Evolutionary conservation across 37 sponge, comb jelly and placozoan species (phyloP), one percentile per base, ranked within the genome.

Genomic region (Axinella damicornis): DNA sequence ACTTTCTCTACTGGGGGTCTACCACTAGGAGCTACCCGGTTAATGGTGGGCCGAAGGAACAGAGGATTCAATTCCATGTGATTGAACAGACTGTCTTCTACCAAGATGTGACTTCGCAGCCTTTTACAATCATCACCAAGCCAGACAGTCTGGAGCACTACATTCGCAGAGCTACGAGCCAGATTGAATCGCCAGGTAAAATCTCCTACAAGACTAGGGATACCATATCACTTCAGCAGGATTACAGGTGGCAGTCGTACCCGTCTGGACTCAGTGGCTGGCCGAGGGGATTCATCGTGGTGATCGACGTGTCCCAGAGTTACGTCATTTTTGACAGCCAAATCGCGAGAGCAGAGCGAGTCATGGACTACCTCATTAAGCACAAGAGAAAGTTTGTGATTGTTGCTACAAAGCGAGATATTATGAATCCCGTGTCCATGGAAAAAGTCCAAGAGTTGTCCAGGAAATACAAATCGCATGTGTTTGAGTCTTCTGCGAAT

Each of bases 1-100:
- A 88, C 55, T 88, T 81, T 64, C 66, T 93, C 14, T 93, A 89
- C 69, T 93, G 93, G 93, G 93, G 93, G 0, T 34, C 69, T 12
- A 38, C 69, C 16, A 33, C 24, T 20, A 39, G 41, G 53, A 37
- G 24, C 1, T 79, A 41, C 14, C 66, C 34, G 18, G 24, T 18
- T 19, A 71, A 66, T 22, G 33, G 19, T 0, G 37, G 35, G 9
- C 41, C 34, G 25, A 77, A 78, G 41, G 25, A 57, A 2, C 53
- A 22, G 6, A 19, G 14, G 11, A 69, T 85, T 11, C 30, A 56
- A 22, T 57, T 81, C 19, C 85, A 93, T 22, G 74, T 93, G 31
- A 36, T 93, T 19, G 93, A 93, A 80, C 85, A 93, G 18, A 88
- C 89, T 12, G 82, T 81, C 28, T 77, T 93, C 69, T 83, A 86